Percentiles rank a stretch among this genome's conserved stretches.
Evolutionary conservation across 2,797 vertebrate genomes (phyloP).

Genomic region (Pantherophis alleghaniensis): DNA sequence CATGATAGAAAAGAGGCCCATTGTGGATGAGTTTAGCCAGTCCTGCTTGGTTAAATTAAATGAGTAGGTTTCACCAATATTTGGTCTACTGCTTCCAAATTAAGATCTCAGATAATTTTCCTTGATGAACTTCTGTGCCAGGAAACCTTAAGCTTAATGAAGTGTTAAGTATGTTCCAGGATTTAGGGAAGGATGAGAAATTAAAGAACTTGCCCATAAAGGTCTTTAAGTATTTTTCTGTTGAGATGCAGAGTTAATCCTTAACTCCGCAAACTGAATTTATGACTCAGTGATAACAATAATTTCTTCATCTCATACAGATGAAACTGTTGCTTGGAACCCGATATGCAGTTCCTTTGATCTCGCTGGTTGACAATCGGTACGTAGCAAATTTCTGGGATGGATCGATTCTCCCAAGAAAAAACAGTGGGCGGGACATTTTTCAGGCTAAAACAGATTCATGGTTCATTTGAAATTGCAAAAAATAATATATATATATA

Average conservation of each 20-base stretch:
- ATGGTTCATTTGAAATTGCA: background rate
- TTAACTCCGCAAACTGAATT: background rate
- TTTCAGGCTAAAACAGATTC: background rate
- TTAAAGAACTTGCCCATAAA: background rate
- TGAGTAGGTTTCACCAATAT: background rate
- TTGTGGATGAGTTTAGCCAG: background rate
- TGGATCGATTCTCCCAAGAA: background rate
- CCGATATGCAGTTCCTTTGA: constrained; percentile 11
- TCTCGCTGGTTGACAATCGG: constrained; percentile 31
- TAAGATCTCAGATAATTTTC: background rate
- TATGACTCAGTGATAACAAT: background rate
- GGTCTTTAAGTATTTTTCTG: too few relatives aligned
- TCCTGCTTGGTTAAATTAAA: background rate
- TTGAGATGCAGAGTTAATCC: too few relatives aligned
- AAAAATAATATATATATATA: background rate
- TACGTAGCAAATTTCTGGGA: background rate
- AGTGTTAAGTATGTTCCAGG: background rate
- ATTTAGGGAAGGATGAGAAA: background rate
- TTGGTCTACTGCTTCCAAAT: background rate
- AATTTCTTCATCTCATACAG: background rate
- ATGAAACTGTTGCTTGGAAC: background rate
- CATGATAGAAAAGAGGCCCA: background rate
- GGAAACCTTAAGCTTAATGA: background rate
- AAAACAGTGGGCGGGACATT: background rate
- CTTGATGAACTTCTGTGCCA: background rate